Evolutionary conservation across 2,888 invertebrate species (phyloP).

Genomic region (Aporophyla nigra): DNA sequence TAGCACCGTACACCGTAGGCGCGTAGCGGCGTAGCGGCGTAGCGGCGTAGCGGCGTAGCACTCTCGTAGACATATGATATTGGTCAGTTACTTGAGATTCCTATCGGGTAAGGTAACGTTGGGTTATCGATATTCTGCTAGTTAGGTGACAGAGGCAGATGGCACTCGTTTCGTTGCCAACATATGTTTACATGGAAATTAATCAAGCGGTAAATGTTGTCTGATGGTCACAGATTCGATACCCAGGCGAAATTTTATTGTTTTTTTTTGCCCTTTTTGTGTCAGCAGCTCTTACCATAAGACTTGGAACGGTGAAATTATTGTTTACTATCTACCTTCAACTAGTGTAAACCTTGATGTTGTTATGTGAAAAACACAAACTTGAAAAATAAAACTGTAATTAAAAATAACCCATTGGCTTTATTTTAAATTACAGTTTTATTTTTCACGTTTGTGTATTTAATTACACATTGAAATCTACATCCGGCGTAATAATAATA

Average conservation of each 20-base stretch:
- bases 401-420: neutral
- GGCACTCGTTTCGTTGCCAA: neutral
- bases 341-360: neutral
- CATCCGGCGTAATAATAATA: neutral
- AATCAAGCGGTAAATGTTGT: neutral
- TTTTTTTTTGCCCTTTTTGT: too few species aligned
- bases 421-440: too few species aligned
- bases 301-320: neutral
- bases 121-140: conserved; percentile 5
- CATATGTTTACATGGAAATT: neutral
- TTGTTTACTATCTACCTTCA: too few species aligned
- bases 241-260: neutral
- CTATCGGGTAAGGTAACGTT: neutral
- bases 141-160: neutral
- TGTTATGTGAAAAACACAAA: neutral
- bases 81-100: conserved; percentile 27
- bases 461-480: neutral
- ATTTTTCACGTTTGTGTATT: too few species aligned
- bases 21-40: conserved; percentile 49
- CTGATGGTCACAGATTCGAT: neutral
- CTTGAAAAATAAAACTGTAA: neutral
- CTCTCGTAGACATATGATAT: conserved; percentile 27
- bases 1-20: conserved; percentile 21
- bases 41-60: conserved; percentile 48
- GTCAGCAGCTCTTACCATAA: neutral